These are phyloP conservation scores for Sitta europaea DNA, from an alignment of 2,113 vertebrate species.

Conservation along the genomic window DNA sequence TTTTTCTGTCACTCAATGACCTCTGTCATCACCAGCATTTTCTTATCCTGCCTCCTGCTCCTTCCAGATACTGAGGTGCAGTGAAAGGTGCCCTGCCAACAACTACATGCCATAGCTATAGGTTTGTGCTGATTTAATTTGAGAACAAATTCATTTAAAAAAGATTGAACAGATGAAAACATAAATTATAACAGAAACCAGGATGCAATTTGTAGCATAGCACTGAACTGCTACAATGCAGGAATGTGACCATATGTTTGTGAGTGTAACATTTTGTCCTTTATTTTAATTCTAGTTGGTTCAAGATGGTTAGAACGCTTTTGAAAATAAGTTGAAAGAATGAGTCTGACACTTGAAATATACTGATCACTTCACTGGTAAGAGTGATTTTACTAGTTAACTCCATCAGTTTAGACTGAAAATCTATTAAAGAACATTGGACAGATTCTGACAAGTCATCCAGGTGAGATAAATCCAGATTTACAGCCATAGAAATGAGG, in stretches of 20 bases:
- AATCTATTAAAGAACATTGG: not conserved
- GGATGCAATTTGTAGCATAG: not conserved
- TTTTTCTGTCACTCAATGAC: not conserved
- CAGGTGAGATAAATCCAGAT: not conserved
- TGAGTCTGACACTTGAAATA: not conserved
- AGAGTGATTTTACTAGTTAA: not conserved
- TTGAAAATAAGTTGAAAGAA: not conserved
- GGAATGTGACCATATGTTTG: not conserved
- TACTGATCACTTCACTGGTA: not conserved
- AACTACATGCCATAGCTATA: not conserved
- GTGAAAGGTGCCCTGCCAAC: not conserved
- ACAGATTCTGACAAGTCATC: not conserved
- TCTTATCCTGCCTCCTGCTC: not conserved
- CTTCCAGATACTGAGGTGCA: not conserved
- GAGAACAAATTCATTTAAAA: not conserved
- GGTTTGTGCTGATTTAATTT: not conserved
- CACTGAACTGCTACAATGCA: not conserved
- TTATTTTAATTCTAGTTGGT: not conserved
- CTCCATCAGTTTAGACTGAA: not conserved
- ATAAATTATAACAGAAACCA: not conserved
- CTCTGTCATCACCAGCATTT: not conserved
- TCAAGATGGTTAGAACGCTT: not conserved
- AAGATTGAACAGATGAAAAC: not conserved
- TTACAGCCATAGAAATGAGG: not conserved
- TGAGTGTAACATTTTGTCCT: not conserved